A percentile compares a stretch with the other conserved stretches of the same genome.
Evolutionary conservation across 1,140 invertebrate species (phyloP).

Genomic region (Sinella curviseta): DNA sequence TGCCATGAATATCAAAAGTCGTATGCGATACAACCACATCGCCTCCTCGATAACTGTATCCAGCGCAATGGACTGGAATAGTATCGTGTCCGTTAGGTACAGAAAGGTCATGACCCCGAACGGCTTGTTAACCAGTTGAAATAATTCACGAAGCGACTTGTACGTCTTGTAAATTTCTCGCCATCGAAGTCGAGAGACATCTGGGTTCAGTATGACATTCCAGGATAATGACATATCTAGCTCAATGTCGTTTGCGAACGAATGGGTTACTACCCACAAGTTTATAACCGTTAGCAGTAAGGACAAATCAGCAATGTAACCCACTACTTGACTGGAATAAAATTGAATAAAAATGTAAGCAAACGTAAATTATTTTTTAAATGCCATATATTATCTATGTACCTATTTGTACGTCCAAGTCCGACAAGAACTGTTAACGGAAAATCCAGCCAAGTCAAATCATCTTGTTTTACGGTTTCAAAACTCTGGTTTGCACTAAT

Average conservation of each 20-base stretch:
- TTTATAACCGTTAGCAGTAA: too few relatives aligned
- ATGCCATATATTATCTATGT: too few relatives aligned
- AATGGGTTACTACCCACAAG: not conserved
- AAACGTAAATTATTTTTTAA: too few relatives aligned
- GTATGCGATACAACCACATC: not conserved
- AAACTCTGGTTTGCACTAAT: too few relatives aligned
- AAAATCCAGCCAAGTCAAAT: too few relatives aligned
- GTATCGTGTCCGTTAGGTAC: not conserved
- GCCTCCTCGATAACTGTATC: not conserved
- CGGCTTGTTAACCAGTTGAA: not conserved
- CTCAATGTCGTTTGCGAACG: not conserved
- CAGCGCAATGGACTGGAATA: not conserved
- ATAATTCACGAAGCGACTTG: not conserved
- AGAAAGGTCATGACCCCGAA: not conserved
- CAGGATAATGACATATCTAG: not conserved
- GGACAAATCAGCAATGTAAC: too few relatives aligned
- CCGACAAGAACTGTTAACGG: too few relatives aligned
- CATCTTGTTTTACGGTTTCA: too few relatives aligned
- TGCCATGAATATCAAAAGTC: not conserved
- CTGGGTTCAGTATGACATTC: not conserved
- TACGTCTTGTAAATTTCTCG: not conserved
- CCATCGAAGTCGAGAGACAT: not conserved
- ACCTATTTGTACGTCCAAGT: too few relatives aligned
- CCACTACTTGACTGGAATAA: too few relatives aligned
- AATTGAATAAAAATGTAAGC: too few relatives aligned